Base-by-base conservation (phyloP, 2,888 invertebrate species). In the Lumbricus terrestris region DNA sequence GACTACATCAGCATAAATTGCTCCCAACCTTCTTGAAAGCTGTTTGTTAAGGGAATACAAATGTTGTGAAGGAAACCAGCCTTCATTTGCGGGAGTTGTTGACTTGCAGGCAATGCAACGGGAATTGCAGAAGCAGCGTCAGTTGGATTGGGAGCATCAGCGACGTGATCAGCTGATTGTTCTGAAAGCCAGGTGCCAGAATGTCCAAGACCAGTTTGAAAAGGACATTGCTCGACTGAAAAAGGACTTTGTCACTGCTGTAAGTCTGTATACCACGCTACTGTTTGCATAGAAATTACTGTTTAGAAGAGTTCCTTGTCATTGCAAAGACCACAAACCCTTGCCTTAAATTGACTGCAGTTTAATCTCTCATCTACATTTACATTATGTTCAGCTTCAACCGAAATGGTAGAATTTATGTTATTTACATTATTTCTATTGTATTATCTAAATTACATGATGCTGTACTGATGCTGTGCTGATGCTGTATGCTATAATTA, bases 101-200 rank as follows among this genome's bases (percentile, higher is more conserved):
- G 88, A 38, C n/a, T 40, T 88, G 37, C 91, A 95, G 94, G 94
- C 95, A 91, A 95, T 95, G 11, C 93, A 92, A 92, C 96, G 97
- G 94, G 98, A 99, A 95, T 97, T 98, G 96, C 98, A 99, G 94
- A 96, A 98, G 89, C 98, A 98, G 93, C 96, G 99, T 89, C 98
- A 98, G 94, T 96, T 97, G 90, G 99, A 99, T 95, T 98, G 98
- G 97, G 99, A 99, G 95, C 97, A 97, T 93, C 98, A 98, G 94
- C 96, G 97, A 92, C 96, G 96, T 38, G 96, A 97, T 89, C 98
- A 99, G 94, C 96, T 99, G 92, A 97, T 98, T 95, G 96, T 97
- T 42, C 94, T 95, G 92, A 94, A 94, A 91, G 93, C 93, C 38
- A 91, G 94, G 35, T 94, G 94, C 92, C 94, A 94, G 92, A 94